Base-by-base conservation (phyloP, 2,113 vertebrate species). In the Nannobrachium achirus region DNA sequence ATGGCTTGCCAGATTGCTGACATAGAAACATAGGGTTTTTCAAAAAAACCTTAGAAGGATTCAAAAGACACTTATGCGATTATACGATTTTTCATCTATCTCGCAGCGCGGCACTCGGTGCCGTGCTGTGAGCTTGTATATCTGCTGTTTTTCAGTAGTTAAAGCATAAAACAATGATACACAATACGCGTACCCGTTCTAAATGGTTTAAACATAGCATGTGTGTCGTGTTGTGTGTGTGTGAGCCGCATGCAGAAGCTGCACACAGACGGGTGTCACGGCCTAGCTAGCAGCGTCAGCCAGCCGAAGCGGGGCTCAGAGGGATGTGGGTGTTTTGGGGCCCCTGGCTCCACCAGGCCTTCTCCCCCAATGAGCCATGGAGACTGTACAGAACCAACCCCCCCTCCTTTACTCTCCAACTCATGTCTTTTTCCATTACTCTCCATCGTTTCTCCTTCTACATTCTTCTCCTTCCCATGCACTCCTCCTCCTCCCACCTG, bases 201-300 rank as follows among this genome's bases (percentile, higher is more conserved):
- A n/a, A n/a, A 33, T 33, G 25, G 3, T 33, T 4, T 33, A 33
- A 33, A 33, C 25, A 33, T 33, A 33, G 15, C 20, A 38, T 57
- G 56, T 40, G 25, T 40, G 56, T 20, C 25, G 16, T 52, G 14
- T n/a, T 52, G 14, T n/a, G 16, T 20, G 16, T 20, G 51, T 11
- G 41, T 8, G 41, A 10, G 18, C 16, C 15, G 6, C 41, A 14
- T 60, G 57, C 10, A 46, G 33, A 66, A 44, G 50, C 41, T 11
- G 73, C 57, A 63, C 68, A 13, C 18, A 59, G 40, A 39, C 7
- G 41, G 3, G 71, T 74, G 62, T 14, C 74, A 69, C 81, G 83
- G 86, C 87, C 89, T 86, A 60, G 44, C 62, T 41, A 51, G 62
- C 49, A 51, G 33, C 16, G 62, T 51, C 48, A 51, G 38, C 33